These are phyloP conservation scores for Leucoraja erinaceus DNA, from an alignment of 2,113 vertebrate genomes.

Conservation along the genomic window DNA sequence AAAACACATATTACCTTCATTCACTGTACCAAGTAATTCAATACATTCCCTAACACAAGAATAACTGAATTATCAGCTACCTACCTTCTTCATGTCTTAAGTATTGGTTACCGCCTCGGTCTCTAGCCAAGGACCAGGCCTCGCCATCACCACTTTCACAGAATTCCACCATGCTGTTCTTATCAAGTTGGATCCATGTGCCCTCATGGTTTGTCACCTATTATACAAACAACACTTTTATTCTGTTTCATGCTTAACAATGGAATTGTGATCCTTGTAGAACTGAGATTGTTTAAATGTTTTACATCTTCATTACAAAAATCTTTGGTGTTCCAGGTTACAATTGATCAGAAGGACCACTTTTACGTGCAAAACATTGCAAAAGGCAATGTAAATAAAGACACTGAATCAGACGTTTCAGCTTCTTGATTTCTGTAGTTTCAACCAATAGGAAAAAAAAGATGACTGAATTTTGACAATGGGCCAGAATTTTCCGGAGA, in stretches of 20 bases:
- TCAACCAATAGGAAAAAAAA: background rate
- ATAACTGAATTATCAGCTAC: slow-evolving; percentile 41
- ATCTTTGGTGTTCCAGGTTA: background rate
- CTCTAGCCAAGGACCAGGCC: slow-evolving; percentile 94
- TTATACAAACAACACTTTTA: slow-evolving; percentile 61
- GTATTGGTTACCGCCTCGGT: slow-evolving; percentile 93
- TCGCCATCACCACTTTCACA: slow-evolving; percentile 98
- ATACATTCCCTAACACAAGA: no score
- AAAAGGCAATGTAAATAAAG: background rate
- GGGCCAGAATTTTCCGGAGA: slow-evolving; percentile 15
- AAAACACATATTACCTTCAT: no score
- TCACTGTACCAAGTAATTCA: no score
- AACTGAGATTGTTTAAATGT: background rate
- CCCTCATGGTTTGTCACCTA: slow-evolving; percentile 97
- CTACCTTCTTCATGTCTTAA: slow-evolving; percentile 93
- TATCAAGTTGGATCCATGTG: slow-evolving; percentile 96
- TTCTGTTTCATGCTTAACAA: background rate
- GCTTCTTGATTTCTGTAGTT: background rate
- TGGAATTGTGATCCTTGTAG: background rate
- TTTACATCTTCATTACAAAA: slow-evolving; percentile 1
- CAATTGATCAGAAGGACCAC: background rate
- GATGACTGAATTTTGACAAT: background rate
- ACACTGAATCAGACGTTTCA: background rate
- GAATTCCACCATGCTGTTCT: slow-evolving; percentile 98
- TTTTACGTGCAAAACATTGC: background rate